Evolutionary conservation across 2,797 vertebrate species (phyloP).

Genomic region (Tenualosa thibaudeaui): DNA sequence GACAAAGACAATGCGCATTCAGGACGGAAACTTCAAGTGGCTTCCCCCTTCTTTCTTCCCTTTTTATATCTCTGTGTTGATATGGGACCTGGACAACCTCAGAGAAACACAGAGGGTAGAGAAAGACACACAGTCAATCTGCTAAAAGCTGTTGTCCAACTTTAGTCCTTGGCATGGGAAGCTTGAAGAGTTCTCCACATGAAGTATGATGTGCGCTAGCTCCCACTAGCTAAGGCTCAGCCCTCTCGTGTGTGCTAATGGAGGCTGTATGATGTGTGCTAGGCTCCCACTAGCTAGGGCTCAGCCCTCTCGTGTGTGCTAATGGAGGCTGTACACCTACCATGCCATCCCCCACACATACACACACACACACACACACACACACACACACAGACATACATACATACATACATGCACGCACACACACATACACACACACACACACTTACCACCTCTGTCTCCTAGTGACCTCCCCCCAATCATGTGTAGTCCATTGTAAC

Average conservation of each 20-base stretch:
- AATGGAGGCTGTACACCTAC: not conserved
- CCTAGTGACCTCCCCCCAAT: not conserved
- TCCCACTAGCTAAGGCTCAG: no score
- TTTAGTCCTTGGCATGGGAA: not conserved
- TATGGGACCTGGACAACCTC: no score
- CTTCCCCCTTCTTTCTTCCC: no score
- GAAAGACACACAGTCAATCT: not conserved
- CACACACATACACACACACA: not conserved
- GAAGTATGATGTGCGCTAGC: not conserved
- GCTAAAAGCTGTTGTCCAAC: not conserved
- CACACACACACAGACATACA: no score
- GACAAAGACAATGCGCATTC: not conserved
- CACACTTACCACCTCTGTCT: not conserved
- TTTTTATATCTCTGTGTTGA: no score
- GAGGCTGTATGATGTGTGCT: no score
- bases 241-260: no score
- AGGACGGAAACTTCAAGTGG: not conserved
- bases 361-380: not conserved
- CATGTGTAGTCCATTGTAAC: not conserved
- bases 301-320: not conserved
- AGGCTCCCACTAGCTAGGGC: no score
- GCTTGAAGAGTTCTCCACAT: not conserved
- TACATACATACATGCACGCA: no score
- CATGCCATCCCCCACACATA: not conserved
- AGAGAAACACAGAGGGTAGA: not conserved